These are phyloP conservation scores for Oreortyx pictus DNA, from an alignment of 2,797 vertebrate species.

Conservation along the genomic window DNA sequence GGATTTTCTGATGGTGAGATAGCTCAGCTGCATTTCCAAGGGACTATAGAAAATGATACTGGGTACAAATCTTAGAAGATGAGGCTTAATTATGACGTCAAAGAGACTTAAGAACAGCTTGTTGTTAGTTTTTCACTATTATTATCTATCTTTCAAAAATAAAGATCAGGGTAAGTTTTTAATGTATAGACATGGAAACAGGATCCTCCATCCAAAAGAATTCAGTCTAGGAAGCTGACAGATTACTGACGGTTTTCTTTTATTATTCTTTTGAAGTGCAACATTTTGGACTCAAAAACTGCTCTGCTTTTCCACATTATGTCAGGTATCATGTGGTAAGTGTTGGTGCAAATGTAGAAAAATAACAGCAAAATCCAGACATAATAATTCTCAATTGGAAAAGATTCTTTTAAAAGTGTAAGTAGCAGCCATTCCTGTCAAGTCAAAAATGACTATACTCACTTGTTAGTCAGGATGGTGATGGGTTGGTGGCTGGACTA, in stretches of 20 bases:
- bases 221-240: background rate
- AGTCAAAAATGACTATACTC: background rate
- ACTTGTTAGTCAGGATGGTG: background rate
- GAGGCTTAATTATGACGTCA: background rate
- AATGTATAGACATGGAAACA: background rate
- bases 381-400: background rate
- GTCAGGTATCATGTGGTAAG: background rate
- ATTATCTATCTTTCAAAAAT: background rate
- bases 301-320: background rate
- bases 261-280: background rate
- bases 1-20: background rate
- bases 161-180: background rate
- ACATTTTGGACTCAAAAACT: background rate
- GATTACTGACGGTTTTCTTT: background rate
- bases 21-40: background rate
- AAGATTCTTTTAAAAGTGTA: background rate
- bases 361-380: background rate
- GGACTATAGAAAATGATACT: background rate
- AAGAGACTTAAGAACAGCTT: background rate
- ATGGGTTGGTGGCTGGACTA: too few relatives aligned
- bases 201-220: accelerated
- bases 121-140: background rate
- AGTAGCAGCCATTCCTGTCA: background rate
- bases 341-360: background rate
- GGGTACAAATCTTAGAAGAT: background rate